These are phyloP conservation scores for Falco peregrinus DNA, from an alignment of 2,797 vertebrate genomes.

Conservation along the genomic window DNA sequence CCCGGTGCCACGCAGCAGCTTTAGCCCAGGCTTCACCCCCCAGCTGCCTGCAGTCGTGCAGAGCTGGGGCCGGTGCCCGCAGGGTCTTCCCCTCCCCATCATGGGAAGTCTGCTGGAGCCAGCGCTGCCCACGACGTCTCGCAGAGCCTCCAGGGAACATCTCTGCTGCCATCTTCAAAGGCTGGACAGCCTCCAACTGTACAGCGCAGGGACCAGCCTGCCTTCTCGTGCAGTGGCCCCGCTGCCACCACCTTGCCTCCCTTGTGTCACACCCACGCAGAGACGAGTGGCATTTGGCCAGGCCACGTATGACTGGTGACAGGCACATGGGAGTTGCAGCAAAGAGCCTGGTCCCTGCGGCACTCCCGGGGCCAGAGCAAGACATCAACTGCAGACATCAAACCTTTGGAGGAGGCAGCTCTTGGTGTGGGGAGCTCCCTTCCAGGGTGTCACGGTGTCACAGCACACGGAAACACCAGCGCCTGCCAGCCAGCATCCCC, in stretches of 20 bases:
- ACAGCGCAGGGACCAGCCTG: background rate
- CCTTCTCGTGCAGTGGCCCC: background rate
- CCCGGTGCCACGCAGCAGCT: background rate
- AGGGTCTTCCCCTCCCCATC: background rate
- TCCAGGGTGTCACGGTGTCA: background rate
- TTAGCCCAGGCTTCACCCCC: background rate
- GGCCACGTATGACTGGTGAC: background rate
- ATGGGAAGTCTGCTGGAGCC: background rate
- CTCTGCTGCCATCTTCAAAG: background rate
- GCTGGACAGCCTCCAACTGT: background rate
- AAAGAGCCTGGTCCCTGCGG: background rate
- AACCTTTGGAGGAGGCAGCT: background rate
- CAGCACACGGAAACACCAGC: background rate
- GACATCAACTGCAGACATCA: background rate
- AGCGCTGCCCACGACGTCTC: rapidly evolving
- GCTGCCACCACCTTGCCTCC: background rate
- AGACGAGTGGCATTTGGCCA: background rate
- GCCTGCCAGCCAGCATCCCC: background rate
- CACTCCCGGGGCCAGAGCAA: background rate
- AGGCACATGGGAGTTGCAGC: rapidly evolving
- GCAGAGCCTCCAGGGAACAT: background rate
- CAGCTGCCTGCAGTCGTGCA: rapidly evolving
- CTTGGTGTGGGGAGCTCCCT: background rate
- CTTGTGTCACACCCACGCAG: rapidly evolving
- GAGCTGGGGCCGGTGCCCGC: background rate